Evolutionary conservation across 2,797 vertebrate species (phyloP), one percentile per base, ranked within the genome.

Genomic region (Corythornis leucogaster): DNA sequence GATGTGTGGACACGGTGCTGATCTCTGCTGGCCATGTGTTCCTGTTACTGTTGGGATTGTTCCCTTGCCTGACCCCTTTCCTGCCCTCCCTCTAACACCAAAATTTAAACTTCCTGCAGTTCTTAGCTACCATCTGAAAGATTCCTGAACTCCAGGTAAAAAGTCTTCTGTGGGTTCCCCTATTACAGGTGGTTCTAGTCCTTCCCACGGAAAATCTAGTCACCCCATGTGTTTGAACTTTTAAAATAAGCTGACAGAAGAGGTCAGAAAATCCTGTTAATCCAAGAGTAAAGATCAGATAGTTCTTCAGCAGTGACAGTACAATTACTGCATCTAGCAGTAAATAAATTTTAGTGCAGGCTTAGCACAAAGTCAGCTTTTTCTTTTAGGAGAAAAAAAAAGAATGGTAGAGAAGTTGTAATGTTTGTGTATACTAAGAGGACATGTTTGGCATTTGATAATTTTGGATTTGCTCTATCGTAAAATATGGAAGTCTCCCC

Each of bases 291-390:
- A 96, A 95, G 93, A 94, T 96, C 91, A 92, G 83, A 75, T 85
- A 84, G 94, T 95, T 96, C 80, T 95, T 96, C 92, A 96, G 79
- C 83, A 93, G 68, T 97, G 96, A 92, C 95, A 95, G 80, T 80
- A 78, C 94, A 96, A 95, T 96, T 96, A 96, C 87, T 91, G 90
- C 38, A 63, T 67, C 90, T 66, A 88, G 90, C 73, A 91, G 90
- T 91, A 94, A 90, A 94, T 91, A 89, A 90, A 94, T 90, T 93
- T 83, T 90, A 85, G 76, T 92, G 85, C 85, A 76, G 84, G 40
- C 85, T 80, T 95, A 89, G 90, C 69, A 90, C 87, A 62, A 92
- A 90, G 82, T 95, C 95, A 96, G 91, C 96, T 89, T 96, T 96
- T 95, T 96, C 79, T 92, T 90, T 80, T 15, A 55, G 73, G 45